These are phyloP conservation scores for human DNA, from an alignment of 2,113 vertebrate species.

Conservation along the genomic window DNA sequence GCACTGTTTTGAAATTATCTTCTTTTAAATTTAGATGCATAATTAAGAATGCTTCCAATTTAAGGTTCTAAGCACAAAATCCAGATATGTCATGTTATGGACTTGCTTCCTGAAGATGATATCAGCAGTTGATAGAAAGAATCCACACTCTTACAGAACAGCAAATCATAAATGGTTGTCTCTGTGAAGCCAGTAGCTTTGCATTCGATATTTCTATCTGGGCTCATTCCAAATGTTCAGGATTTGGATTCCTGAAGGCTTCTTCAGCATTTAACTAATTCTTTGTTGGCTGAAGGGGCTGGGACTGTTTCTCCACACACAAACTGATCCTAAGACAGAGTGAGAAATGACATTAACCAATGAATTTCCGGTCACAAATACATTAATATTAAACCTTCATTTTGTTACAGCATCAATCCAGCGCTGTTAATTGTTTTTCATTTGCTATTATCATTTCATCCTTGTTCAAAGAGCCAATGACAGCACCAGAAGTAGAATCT, in stretches of 20 bases:
- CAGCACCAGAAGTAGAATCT: background rate
- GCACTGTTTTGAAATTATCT: background rate
- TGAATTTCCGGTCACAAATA: background rate
- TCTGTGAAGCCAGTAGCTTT: background rate
- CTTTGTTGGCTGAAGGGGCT: constrained; percentile 86
- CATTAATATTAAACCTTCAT: background rate
- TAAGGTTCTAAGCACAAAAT: background rate
- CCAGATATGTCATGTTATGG: background rate
- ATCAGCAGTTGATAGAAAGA: background rate
- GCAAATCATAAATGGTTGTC: background rate
- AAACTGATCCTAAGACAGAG: constrained; percentile 91
- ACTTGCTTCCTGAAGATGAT: background rate
- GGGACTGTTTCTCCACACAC: constrained; percentile 90
- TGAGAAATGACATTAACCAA: constrained; percentile 17
- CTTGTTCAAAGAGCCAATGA: background rate
- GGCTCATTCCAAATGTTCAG: background rate
- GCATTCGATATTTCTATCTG: background rate
- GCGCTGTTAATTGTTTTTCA: background rate
- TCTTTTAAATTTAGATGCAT: background rate
- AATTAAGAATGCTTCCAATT: background rate
- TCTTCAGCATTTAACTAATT: constrained; percentile 90
- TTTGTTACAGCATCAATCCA: background rate
- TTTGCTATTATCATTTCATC: background rate
- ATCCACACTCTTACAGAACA: background rate
- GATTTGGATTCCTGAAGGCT: background rate